Evolutionary conservation across 2,888 invertebrate genomes (phyloP).

Genomic region (Nomada hirtipes): DNA sequence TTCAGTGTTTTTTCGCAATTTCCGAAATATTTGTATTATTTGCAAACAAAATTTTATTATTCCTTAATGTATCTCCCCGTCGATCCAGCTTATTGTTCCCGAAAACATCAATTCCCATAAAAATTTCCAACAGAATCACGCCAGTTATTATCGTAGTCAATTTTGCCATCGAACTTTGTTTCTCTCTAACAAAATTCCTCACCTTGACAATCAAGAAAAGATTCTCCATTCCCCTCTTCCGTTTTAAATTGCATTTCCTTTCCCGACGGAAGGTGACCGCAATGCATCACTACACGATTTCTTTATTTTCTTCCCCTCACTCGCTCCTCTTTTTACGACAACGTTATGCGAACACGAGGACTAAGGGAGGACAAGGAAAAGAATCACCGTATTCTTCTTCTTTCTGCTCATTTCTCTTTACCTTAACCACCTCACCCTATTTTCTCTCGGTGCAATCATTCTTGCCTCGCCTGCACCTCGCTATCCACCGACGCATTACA

Average conservation of each 20-base stretch:
- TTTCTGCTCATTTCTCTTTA: constrained; percentile 21
- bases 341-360: constrained; percentile 10
- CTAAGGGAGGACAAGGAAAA: constrained; percentile 3
- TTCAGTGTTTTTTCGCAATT: too few species aligned
- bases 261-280: constrained; percentile 33
- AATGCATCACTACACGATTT: constrained; percentile 36
- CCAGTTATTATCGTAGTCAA: constrained; percentile 10
- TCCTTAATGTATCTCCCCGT: too few species aligned
- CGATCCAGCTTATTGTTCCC: too few species aligned
- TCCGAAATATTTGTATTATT: too few species aligned
- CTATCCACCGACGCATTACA: constrained; percentile 4
- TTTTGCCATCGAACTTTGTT: background rate
- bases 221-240: constrained; percentile 5
- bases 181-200: background rate
- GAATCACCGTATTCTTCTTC: background rate
- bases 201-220: constrained; percentile 1
- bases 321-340: background rate
- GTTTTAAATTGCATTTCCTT: constrained; percentile 29
- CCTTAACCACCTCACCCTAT: background rate
- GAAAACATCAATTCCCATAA: too few species aligned
- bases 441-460: constrained; percentile 20
- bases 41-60: background rate
- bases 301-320: constrained; percentile 20
- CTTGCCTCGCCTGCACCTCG: constrained; percentile 1
- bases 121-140: background rate